These are phyloP conservation scores for Passer domesticus DNA, from an alignment of 2,113 vertebrate species.

Conservation along the genomic window DNA sequence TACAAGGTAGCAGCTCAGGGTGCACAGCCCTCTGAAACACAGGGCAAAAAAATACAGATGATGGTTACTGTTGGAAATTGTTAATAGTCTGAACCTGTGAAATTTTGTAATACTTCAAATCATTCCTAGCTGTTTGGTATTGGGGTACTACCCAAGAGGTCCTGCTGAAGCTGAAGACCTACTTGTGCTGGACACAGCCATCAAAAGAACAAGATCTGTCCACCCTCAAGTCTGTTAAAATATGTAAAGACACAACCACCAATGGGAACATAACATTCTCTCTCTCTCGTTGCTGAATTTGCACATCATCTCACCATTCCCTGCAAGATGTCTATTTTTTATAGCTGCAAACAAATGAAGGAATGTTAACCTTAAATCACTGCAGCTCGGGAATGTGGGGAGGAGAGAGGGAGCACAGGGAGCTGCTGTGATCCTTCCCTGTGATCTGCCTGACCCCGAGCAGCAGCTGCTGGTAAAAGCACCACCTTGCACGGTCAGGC, in stretches of 20 bases:
- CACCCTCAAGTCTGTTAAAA: neutral
- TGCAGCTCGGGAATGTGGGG: neutral
- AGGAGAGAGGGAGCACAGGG: neutral
- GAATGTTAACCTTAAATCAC: neutral
- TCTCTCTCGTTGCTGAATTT: neutral
- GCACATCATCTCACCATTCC: neutral
- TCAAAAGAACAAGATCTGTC: neutral
- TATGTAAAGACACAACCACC: neutral
- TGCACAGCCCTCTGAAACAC: neutral
- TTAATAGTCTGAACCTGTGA: neutral
- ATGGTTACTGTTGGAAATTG: neutral
- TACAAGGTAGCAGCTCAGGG: neutral
- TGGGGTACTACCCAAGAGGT: neutral
- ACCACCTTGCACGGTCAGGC: neutral
- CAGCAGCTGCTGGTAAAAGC: neutral
- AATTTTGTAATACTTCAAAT: neutral
- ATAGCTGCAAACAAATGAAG: neutral
- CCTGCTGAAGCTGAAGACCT: neutral
- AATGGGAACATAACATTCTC: neutral
- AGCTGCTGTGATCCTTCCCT: neutral
- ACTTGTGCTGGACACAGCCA: neutral
- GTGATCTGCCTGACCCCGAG: neutral
- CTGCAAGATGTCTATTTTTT: neutral
- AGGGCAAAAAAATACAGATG: neutral
- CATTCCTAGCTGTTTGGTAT: neutral